These are phyloP conservation scores for Trachelus iudaicus DNA, from an alignment of 2,888 invertebrate species.

Conservation along the genomic window DNA sequence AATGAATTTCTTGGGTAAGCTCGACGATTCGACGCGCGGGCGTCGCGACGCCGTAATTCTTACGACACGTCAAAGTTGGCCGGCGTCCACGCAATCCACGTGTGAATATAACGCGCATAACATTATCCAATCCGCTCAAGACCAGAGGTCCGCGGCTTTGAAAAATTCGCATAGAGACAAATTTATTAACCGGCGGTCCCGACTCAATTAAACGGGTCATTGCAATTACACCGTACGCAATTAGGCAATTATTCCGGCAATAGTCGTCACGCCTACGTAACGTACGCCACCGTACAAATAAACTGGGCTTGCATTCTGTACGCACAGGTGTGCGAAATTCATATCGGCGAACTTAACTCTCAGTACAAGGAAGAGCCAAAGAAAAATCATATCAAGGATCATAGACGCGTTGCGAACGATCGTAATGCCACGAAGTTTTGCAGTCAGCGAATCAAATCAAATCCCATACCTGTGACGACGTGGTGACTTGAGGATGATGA, in stretches of 20 bases:
- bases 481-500: conserved; percentile 68
- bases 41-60: not conserved
- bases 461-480: conserved; percentile 69
- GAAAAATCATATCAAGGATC: not conserved
- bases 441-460: not conserved
- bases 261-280: too few relatives aligned
- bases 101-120: not conserved
- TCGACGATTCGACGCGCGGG: not conserved
- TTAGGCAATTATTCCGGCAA: not conserved
- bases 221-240: not conserved
- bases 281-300: not conserved
- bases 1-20: not conserved
- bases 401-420: not conserved
- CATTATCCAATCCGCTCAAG: not conserved
- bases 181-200: not conserved
- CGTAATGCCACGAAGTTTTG: not conserved
- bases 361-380: not conserved
- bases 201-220: not conserved
- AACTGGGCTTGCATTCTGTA: not conserved
- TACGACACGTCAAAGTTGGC: not conserved
- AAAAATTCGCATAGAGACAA: not conserved
- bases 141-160: not conserved
- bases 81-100: not conserved
- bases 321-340: not conserved
- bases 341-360: not conserved